Evolutionary conservation across 2,797 vertebrate species (phyloP), one percentile per base, ranked within the genome.

Genomic region (Myiotriccus ornatus): DNA sequence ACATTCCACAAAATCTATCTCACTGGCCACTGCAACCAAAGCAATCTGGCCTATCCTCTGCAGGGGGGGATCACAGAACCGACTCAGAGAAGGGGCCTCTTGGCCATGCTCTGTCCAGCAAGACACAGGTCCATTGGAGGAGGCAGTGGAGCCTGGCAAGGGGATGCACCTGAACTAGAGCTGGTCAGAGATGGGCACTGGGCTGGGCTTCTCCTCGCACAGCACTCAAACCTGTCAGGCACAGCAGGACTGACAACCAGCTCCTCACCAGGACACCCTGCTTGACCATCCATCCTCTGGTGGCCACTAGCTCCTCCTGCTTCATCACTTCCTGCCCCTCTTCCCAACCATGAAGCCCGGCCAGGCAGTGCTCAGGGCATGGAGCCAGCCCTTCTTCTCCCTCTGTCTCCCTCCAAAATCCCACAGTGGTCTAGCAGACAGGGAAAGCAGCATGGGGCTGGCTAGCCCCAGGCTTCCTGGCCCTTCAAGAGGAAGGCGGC

Each of bases 401-500:
- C 57, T 80, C 63, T 37, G 75, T 17, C 41, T 86, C 39, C 32
- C 52, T 73, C 56, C 59, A 81, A 78, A 93, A 82, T 41, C 78
- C 52, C 8, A 4, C 43, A 87, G 71, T 5, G 3, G 83, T 65
- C 50, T 76, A 92, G 80, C 70, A 94, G 60, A 53, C 67, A 89
- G 34, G 47, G 80, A 86, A 85, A 92, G 71, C 55, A 88, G 70
- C 52, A 68, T 34, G 14, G 41, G 37, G 64, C 60, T 92, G 78
- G n/a, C 52, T 90, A 95, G 92, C 92, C 92, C 46, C 86, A 92
- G 96, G 94, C 92, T 93, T 71, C 86, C 84, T 47, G 41, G 88
- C 84, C 93, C 84, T 94, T 92, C 88, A 67, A 87, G 93, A 94
- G 52, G 81, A 92, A 96, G 84, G 81, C n/a, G 0, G 65, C 77